Percentiles rank a stretch among this genome's conserved stretches.
These are phyloP conservation scores for Rhagologus leucostigma DNA, from an alignment of 2,113 vertebrate genomes.

Conservation along the genomic window DNA sequence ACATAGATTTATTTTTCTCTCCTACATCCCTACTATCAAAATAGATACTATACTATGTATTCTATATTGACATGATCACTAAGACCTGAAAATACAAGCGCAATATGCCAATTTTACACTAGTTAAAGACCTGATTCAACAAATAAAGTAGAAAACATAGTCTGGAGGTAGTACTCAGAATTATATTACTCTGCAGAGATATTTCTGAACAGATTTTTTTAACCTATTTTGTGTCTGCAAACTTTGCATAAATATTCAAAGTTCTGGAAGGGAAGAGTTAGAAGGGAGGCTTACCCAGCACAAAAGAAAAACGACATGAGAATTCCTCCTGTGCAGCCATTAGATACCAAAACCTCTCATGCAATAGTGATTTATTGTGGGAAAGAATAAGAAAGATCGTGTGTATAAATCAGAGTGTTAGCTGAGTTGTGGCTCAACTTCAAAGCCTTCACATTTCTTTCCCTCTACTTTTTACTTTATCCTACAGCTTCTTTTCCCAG, in stretches of 20 bases:
- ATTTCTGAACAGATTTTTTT: background rate
- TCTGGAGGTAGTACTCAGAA: background rate
- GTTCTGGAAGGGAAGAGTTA: background rate
- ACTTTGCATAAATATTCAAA: background rate
- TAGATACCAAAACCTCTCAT: background rate
- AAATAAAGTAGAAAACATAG: background rate
- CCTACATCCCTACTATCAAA: background rate
- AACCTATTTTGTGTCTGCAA: background rate
- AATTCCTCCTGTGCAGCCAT: background rate
- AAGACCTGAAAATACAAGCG: background rate
- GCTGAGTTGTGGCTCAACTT: background rate
- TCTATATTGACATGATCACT: background rate
- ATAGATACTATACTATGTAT: background rate
- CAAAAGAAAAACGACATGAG: background rate
- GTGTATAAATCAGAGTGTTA: conserved; percentile 29
- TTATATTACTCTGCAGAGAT: background rate
- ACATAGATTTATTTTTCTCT: background rate
- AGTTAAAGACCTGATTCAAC: background rate
- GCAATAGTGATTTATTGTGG: conserved; percentile 21
- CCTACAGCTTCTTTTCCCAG: background rate
- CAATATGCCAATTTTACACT: background rate
- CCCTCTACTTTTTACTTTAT: background rate
- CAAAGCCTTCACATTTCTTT: conserved; percentile 47
- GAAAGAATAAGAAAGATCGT: conserved; percentile 14
- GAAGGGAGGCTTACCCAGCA: background rate